Evolutionary conservation across 2,888 invertebrate species (phyloP), one percentile per base, ranked within the genome.

Genomic region (Erebia palarica): DNA sequence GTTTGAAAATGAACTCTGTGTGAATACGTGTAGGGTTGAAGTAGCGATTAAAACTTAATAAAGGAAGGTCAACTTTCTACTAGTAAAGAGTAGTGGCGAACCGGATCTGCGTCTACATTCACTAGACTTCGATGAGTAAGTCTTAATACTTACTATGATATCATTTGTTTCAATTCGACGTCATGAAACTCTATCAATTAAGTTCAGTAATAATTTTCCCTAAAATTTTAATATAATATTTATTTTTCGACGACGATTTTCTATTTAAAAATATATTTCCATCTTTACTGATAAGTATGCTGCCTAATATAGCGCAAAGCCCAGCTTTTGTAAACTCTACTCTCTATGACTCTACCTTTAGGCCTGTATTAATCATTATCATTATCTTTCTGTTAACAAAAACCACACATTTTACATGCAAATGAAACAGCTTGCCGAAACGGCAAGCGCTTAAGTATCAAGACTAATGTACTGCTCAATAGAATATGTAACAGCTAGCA

Each of bases 1-100:
- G 27, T 59, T 55, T 18, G 13, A 66, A 71, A 73, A 27, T 68
- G 53, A 63, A 42, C 68, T 51, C 27, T 73, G 63, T 59, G 44
- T 0, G 7, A 9, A 42, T 21, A 36, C 11, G 0, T 1, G 42
- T 67, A 69, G 16, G 42, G 68, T 47, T 57, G 14, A 68, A 14
- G 65, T 72, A 73, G 1, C 44, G 11, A 53, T 70, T 65, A 11
- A 2, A 57, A 65, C 49, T 44, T 1, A 65, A 53, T 59, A 53
- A 71, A 75, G 76, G 72, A 77, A 76, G 78, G 78, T 77, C 79
- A 78, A 80, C 82, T 81, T 82, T 82, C 82, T 81, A 79, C 77
- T 72, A 69, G 69, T 74, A 76, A 36, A 76, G 78, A 75, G 78
- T 75, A 75, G 80, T 76, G 75, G 76, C 69, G 53, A 79, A 78